Base-by-base conservation (phyloP, 2,113 vertebrate genomes). In the Anser cygnoides region DNA sequence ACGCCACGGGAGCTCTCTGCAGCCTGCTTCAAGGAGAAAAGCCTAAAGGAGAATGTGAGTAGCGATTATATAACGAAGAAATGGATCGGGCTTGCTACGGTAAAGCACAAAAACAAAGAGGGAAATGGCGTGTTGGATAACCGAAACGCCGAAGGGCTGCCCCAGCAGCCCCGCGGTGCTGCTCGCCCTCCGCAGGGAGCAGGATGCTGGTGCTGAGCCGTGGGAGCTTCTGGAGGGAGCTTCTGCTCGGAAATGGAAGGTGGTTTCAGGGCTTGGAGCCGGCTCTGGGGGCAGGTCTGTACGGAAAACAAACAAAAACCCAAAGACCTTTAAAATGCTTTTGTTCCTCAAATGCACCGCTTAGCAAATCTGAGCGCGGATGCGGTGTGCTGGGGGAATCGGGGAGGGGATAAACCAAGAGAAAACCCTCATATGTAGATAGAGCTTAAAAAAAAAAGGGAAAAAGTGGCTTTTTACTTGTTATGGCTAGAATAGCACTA, bases 11-110 rank as follows among this genome's bases (percentile, higher is more conserved):
- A 94, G 83, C 81, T 62, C 70, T 71, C 84, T 61, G 84, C 65
- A 43, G 70, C 81, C 52, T 66, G 46, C 77, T 93, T 85, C 66
- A 67, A 88, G 93, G 89, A 92, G 85, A 93, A 39, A 39, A 82
- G n/a, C 74, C 57, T 66, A 72, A 72, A 93, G 85, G 86, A 54
- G 84, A 82, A 55, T 3, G 13, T 58, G 39, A 83, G 70, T 54
- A 70, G 75, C 21, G 67, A 57, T 85, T 92, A 85, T 46, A 7
- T 85, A 92, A 89, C 0, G 7, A 7, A 49, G 66, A 11, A 46
- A 80, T 58, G 80, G 79, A 41, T 68, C 31, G 8, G 20, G 55
- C 37, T 77, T 76, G 66, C 67, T 67, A 21, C 35, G 25, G 77
- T 41, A 89, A 76, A 87, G 44, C 7, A 16, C 7, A 16, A 39